Evolutionary conservation across 1,140 invertebrate genomes (phyloP), one percentile per base, ranked within the genome.

Genomic region (Bombus pyrosoma): DNA sequence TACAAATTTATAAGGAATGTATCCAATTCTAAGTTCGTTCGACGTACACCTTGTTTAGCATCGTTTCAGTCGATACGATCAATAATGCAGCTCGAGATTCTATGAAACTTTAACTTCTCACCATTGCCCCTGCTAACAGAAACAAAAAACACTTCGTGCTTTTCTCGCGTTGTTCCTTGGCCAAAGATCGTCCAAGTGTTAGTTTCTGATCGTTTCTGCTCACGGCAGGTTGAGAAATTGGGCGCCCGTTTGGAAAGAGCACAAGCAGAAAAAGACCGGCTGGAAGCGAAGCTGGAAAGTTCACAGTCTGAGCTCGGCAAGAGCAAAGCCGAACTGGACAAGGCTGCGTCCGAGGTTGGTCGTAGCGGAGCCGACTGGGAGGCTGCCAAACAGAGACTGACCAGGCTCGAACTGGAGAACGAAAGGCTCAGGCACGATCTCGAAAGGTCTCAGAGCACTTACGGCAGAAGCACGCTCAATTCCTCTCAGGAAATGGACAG

Each of bases 231-330:
- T n/a, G 98, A 99, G 93, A 98, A 99, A 95, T 96, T 98, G 59
- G 98, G 98, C 78, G 97, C 98, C 25, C 96, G 98, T 83, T 95
- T 98, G 82, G 98, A 99, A 94, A 96, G 98, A 92, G 97, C 98
- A 5, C 97, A 98, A 91, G 97, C 97, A 1, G 98, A 99, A 92
- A 98, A 99, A 93, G 98, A 98, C 92, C 96, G 98, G 34, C 95
- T 99, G 22, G 98, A 99, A 95, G 97, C 98, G 37, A 98, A 98
- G 93, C 94, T 99, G 85, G 98, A 99, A 93, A 98, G 97, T 90
- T 98, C 98, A 32, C 98, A 99, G 93, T 98, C 98, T 6, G 98
- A 99, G 94, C 95, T 99, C 62, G 98, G 98, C 71, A 99, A 99
- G 95, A 98, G 98, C 72, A 98, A 98, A 95, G 98, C 98, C 18